phyloP scores from a whole-genome alignment of 2,888 invertebrate species.

The Amorpha juglandis region DNA sequence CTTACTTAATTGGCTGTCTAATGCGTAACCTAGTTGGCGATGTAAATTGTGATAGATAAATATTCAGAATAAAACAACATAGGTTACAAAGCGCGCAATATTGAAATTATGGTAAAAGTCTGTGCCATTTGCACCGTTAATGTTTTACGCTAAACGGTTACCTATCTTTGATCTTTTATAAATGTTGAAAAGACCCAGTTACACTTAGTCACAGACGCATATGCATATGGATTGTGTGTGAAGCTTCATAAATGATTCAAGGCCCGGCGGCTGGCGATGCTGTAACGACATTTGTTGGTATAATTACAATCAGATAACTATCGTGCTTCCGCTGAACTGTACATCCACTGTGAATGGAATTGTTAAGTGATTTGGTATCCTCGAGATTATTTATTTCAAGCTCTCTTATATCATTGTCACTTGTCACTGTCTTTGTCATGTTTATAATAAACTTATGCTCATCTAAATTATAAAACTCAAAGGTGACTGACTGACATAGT shows the following conservation, averaged over 20 bases:
- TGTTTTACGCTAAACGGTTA: neutral
- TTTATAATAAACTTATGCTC: neutral
- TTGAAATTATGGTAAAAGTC: no score
- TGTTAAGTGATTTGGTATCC: neutral
- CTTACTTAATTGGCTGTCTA: no score
- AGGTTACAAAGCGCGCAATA: no score
- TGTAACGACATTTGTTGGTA: conserved; percentile 20
- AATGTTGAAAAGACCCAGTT: neutral
- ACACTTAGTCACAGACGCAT: neutral
- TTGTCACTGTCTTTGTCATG: neutral
- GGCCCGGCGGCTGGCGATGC: neutral
- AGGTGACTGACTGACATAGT: no score
- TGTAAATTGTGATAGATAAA: no score
- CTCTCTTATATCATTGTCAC: neutral
- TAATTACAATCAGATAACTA: conserved; percentile 48
- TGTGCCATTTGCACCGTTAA: no score
- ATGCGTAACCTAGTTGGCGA: no score
- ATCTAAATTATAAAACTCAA: no score
- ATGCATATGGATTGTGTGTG: conserved; percentile 31
- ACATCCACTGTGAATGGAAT: conserved; percentile 43
- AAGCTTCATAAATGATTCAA: conserved; percentile 27
- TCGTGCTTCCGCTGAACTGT: conserved; percentile 50
- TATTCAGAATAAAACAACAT: no score
- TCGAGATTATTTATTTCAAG: neutral
- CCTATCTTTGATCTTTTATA: neutral